These are phyloP conservation scores for Peucedramus taeniatus DNA, from an alignment of 2,113 vertebrate species.

Conservation along the genomic window DNA sequence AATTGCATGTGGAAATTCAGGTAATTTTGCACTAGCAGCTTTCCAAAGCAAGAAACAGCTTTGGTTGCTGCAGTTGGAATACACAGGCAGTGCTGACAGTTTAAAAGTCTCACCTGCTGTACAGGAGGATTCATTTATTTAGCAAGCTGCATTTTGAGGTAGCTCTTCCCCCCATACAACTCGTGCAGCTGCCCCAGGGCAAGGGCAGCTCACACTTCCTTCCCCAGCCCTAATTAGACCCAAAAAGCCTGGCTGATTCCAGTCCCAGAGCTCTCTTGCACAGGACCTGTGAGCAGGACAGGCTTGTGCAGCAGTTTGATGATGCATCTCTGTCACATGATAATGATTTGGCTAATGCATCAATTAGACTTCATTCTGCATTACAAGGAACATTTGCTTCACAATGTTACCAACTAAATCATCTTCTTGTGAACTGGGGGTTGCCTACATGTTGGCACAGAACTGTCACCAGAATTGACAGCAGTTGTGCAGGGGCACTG, in stretches of 20 bases:
- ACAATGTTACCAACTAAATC: not conserved
- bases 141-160: not conserved
- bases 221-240: not conserved
- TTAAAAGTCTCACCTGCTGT: not conserved
- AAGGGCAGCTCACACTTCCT: not conserved
- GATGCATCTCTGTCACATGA: not conserved
- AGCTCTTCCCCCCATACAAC: not conserved
- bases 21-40: not conserved
- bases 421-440: not conserved
- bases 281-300: not conserved
- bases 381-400: not conserved
- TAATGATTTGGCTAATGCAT: not conserved
- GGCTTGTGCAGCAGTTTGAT: not conserved
- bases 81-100: not conserved
- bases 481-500: not conserved
- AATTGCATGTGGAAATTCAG: not conserved
- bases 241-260: not conserved
- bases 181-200: fast-evolving
- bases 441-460: not conserved
- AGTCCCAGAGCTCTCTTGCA: not conserved
- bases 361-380: not conserved
- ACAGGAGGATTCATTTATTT: not conserved
- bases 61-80: not conserved
- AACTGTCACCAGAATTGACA: not conserved
- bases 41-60: not conserved